A percentile compares a stretch with the other conserved stretches of the same genome.
Evolutionary conservation across 2,888 invertebrate genomes (phyloP).

Genomic region (Agriopis aurantiaria): DNA sequence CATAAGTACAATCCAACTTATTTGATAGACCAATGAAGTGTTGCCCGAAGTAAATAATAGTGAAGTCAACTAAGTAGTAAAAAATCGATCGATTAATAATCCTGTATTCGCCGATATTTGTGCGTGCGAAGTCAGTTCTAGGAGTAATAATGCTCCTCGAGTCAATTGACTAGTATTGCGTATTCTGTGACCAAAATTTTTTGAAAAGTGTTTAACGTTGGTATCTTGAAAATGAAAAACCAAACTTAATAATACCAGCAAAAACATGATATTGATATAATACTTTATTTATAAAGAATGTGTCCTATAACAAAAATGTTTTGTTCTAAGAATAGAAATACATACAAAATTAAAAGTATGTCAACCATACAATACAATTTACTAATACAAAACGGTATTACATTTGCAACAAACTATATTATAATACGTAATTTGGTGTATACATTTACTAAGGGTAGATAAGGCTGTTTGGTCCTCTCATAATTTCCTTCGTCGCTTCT

Average conservation of each 20-base stretch:
- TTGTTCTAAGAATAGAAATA: constrained; percentile 60
- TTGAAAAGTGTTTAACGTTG: no score
- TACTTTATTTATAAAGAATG: constrained; percentile 62
- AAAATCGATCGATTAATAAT: background rate
- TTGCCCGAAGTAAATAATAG: constrained; percentile 2
- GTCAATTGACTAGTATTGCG: no score
- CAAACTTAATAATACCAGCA: no score
- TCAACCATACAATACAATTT: constrained; percentile 52
- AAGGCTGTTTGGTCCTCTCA: constrained; percentile 64
- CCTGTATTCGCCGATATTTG: no score
- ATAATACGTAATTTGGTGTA: constrained; percentile 55
- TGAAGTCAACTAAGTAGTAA: background rate
- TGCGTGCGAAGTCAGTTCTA: no score
- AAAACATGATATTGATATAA: constrained; percentile 40
- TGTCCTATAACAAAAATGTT: constrained; percentile 59
- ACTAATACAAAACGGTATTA: constrained; percentile 76
- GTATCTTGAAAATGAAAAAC: no score
- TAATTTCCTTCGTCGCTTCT: constrained; percentile 89
- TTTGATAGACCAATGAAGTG: background rate
- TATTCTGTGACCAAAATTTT: no score
- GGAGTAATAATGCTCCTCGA: no score
- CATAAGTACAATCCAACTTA: background rate
- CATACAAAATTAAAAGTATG: constrained; percentile 55
- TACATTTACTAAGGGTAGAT: constrained; percentile 55
- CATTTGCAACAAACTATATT: constrained; percentile 56